These are phyloP conservation scores for Diadumene lineata DNA, from an alignment of 92 coral and sea anemone species.

Conservation along the genomic window DNA sequence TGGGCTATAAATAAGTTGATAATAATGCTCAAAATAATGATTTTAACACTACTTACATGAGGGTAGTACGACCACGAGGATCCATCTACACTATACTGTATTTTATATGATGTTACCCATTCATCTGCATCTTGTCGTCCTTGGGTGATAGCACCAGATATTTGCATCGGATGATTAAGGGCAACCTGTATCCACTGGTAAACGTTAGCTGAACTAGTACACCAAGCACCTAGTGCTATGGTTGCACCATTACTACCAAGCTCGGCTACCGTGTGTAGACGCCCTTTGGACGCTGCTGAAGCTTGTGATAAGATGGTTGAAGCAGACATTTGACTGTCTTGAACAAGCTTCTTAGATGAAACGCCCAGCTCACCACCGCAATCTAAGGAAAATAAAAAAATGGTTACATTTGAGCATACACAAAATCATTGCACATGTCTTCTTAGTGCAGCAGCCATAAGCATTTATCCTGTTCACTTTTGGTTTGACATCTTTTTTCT, in stretches of 20 bases:
- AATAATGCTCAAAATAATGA: not conserved
- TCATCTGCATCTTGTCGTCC: conserved; percentile 59
- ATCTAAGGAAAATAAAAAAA: conserved; percentile 30
- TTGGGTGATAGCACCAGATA: conserved; percentile 82
- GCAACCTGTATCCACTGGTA: conserved; percentile 67
- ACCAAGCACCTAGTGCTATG: conserved; percentile 63
- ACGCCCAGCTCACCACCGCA: conserved; percentile 58
- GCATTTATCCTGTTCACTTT: too few relatives aligned
- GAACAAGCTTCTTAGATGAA: conserved; percentile 21
- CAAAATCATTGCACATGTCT: too few relatives aligned
- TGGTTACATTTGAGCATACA: not conserved
- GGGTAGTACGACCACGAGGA: conserved; percentile 53
- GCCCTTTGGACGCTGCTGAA: conserved; percentile 49
- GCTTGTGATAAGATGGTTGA: conserved; percentile 24
- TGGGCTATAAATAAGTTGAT: not conserved
- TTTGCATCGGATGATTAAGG: conserved; percentile 23
- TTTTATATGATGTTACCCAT: conserved; percentile 67
- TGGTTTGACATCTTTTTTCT: too few relatives aligned
- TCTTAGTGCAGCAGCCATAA: too few relatives aligned
- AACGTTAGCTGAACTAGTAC: conserved; percentile 31
- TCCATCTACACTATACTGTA: conserved; percentile 66
- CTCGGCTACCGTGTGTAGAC: conserved; percentile 33
- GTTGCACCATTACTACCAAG: conserved; percentile 5
- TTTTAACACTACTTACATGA: conserved; percentile 28
- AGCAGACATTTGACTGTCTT: conserved; percentile 60